A percentile compares a stretch with the other conserved stretches of the same genome.
These are phyloP conservation scores for Tortrix viridana DNA, from an alignment of 2,888 invertebrate genomes.

Conservation along the genomic window DNA sequence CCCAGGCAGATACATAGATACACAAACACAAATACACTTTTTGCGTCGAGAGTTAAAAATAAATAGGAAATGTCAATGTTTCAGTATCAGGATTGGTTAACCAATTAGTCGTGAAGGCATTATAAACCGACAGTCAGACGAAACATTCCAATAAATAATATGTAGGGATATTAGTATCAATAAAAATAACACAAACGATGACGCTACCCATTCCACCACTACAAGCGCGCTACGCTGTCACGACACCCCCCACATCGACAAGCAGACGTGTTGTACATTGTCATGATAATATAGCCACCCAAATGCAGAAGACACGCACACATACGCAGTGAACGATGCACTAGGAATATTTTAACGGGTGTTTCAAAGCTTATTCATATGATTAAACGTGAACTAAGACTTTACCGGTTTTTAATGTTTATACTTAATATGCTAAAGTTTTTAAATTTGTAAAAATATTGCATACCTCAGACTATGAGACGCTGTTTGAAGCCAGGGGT, in stretches of 20 bases:
- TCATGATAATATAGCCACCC: conserved; percentile 46
- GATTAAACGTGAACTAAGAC: background rate
- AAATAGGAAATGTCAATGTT: no score
- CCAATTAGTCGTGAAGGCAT: no score
- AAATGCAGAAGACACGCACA: conserved; percentile 43
- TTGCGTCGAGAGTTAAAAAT: no score
- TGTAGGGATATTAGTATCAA: background rate
- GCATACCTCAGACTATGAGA: no score
- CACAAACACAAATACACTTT: no score
- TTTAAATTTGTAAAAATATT: no score
- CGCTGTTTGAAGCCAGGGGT: no score
- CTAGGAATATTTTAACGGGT: conserved; percentile 36
- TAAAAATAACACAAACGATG: background rate
- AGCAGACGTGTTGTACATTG: conserved; percentile 42
- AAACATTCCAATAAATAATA: no score
- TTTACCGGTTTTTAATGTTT: background rate
- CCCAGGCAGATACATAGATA: no score
- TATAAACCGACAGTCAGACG: no score
- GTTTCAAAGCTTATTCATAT: background rate
- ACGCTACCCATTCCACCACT: conserved; percentile 34
- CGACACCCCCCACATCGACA: conserved; percentile 13
- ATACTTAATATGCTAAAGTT: background rate
- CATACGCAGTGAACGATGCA: conserved; percentile 25
- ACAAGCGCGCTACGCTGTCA: conserved; percentile 1
- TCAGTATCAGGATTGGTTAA: no score